These are phyloP conservation scores for Aphelocoma californica DNA, from an alignment of 2,797 vertebrate genomes.

Conservation along the genomic window DNA sequence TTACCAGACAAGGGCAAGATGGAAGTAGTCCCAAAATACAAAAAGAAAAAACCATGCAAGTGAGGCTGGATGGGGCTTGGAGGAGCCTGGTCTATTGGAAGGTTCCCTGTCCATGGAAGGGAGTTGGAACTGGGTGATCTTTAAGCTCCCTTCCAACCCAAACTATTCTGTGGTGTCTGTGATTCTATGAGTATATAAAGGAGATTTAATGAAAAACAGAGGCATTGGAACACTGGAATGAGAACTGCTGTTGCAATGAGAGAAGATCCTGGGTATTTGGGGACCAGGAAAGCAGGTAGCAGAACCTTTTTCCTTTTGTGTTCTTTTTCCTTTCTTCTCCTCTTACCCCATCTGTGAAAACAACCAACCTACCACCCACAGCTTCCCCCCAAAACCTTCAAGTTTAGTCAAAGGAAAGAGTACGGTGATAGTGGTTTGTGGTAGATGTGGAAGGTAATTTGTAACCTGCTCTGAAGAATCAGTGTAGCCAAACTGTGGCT, in stretches of 20 bases:
- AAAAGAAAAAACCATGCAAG: not conserved
- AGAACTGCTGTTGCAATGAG: not conserved
- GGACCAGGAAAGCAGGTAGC: not conserved
- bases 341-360: not conserved
- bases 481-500: not conserved
- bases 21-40: not conserved
- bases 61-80: not conserved
- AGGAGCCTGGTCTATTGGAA: not conserved
- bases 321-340: not conserved
- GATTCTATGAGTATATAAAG: not conserved
- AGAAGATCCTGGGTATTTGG: not conserved
- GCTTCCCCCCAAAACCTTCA: fast-evolving
- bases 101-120: not conserved
- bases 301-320: not conserved
- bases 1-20: not conserved
- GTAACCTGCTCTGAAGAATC: not conserved
- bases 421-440: not conserved
- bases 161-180: not conserved
- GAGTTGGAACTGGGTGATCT: not conserved
- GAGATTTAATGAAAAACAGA: not conserved
- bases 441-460: not conserved
- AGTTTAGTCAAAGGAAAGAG: not conserved
- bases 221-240: not conserved
- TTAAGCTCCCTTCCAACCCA: not conserved
- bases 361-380: not conserved